Conservation (phyloP, 35 echinoderm and acorn worm species). For the Amphiura filiformis region DNA sequence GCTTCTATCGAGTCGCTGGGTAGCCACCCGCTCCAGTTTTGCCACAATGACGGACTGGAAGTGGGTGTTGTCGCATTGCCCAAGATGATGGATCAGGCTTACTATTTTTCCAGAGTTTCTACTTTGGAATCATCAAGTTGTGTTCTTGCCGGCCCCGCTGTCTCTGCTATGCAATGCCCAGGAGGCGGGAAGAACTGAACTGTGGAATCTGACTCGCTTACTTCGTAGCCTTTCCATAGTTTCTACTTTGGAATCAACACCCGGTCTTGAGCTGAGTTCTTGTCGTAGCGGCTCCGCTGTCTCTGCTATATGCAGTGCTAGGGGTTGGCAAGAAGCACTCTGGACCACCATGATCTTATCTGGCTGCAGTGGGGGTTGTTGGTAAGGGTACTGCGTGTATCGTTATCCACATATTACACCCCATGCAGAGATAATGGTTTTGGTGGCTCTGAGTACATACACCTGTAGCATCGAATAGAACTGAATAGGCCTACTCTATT, state of each 20-base stretch:
- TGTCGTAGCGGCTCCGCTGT: slow-evolving; percentile 24
- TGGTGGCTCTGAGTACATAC: slow-evolving; percentile 12
- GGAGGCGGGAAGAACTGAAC: too few species aligned
- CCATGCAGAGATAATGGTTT: slow-evolving; percentile 19
- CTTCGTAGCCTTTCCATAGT: slow-evolving; percentile 33
- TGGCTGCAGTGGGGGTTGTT: background rate
- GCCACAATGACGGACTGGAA: slow-evolving; percentile 32
- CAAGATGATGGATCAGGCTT: too few species aligned
- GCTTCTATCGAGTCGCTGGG: background rate
- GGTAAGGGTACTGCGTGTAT: background rate
- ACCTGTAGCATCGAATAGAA: background rate
- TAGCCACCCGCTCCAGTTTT: background rate
- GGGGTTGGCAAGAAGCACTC: slow-evolving; percentile 19
- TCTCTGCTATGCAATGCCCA: too few species aligned
- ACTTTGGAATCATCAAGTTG: too few species aligned
- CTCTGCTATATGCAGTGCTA: slow-evolving; percentile 7
- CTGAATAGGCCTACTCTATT: too few species aligned
- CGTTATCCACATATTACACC: background rate
- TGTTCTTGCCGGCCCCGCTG: too few species aligned
- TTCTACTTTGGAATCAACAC: slow-evolving; percentile 9
- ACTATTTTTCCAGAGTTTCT: too few species aligned
- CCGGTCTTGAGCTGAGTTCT: background rate
- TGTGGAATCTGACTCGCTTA: background rate
- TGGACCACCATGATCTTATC: slow-evolving; percentile 26
- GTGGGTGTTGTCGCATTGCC: slow-evolving; percentile 8